Evolutionary conservation across 2,888 invertebrate species (phyloP).

Genomic region (Xanthia icteritia): DNA sequence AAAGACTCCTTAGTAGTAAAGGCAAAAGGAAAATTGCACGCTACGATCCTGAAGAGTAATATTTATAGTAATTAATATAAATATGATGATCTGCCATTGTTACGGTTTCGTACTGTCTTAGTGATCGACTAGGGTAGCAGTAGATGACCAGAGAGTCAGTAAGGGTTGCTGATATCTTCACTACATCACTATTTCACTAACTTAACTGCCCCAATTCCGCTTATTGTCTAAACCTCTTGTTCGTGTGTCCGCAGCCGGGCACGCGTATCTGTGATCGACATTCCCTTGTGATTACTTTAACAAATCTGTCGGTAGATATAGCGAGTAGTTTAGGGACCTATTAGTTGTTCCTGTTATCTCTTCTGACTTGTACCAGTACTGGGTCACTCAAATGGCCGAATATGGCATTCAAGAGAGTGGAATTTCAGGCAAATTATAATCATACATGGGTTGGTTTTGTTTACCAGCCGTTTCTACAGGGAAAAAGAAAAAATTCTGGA

Average conservation of each 20-base stretch:
- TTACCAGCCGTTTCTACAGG: neutral
- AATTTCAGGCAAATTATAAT: neutral
- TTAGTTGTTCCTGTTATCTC: slow-evolving; percentile 57
- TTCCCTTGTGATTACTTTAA: slow-evolving; percentile 80
- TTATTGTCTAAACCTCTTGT: slow-evolving; percentile 23
- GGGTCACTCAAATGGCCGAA: slow-evolving; percentile 31
- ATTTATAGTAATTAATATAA: too few relatives aligned
- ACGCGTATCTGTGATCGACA: slow-evolving; percentile 75
- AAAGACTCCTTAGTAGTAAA: neutral
- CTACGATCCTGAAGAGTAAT: too few relatives aligned
- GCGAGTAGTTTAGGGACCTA: slow-evolving; percentile 58
- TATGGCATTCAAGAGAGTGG: slow-evolving; percentile 1
- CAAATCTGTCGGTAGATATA: slow-evolving; percentile 75
- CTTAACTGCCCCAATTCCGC: neutral
- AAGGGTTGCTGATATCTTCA: neutral
- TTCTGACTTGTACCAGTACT: slow-evolving; percentile 60
- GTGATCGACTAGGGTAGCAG: neutral
- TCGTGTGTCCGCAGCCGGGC: slow-evolving; percentile 62
- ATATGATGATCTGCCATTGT: too few relatives aligned
- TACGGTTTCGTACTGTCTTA: neutral
- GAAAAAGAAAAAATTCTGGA: neutral
- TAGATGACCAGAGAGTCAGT: neutral
- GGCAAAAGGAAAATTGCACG: too few relatives aligned
- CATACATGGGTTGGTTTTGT: too few relatives aligned
- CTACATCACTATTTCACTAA: neutral